A percentile compares a stretch with the other conserved stretches of the same genome.
phyloP scores from a whole-genome alignment of 2,888 invertebrate species.

The Tortricodes alternella region DNA sequence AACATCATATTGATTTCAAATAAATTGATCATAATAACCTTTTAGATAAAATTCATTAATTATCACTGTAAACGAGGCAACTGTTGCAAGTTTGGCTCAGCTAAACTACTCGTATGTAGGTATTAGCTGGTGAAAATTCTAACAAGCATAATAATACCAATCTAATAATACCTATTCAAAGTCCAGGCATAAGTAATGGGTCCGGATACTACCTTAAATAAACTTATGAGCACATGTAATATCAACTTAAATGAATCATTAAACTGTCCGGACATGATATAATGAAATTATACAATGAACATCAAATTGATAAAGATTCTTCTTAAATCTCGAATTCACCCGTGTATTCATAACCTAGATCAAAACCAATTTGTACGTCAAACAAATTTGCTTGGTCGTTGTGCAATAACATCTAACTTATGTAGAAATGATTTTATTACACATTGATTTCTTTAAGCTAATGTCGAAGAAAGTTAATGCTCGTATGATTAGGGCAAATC shows the following conservation, averaged over 20 bases:
- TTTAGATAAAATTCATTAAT: too few relatives aligned
- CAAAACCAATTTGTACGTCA: slow-evolving; percentile 2
- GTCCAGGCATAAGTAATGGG: too few relatives aligned
- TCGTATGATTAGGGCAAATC: background rate
- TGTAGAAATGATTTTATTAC: slow-evolving; percentile 14
- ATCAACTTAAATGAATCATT: background rate
- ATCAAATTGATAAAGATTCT: background rate
- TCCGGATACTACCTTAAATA: too few relatives aligned
- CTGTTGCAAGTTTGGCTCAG: too few relatives aligned
- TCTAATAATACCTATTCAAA: too few relatives aligned
- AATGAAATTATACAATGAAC: background rate
- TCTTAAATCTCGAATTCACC: slow-evolving; percentile 6
- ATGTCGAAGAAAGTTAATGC: slow-evolving; percentile 4
- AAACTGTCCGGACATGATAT: background rate
- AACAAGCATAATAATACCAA: too few relatives aligned
- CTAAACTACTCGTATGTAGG: too few relatives aligned
- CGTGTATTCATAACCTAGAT: slow-evolving; percentile 14
- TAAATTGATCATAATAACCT: too few relatives aligned
- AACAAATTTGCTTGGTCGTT: slow-evolving; percentile 1
- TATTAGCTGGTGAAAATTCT: too few relatives aligned
- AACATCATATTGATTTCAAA: too few relatives aligned
- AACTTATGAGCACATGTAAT: background rate
- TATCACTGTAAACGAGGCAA: too few relatives aligned
- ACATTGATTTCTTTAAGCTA: background rate
- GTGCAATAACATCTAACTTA: background rate